Conservation (phyloP, 2,797 vertebrate genomes). For the Sebastes nivosus region DNA sequence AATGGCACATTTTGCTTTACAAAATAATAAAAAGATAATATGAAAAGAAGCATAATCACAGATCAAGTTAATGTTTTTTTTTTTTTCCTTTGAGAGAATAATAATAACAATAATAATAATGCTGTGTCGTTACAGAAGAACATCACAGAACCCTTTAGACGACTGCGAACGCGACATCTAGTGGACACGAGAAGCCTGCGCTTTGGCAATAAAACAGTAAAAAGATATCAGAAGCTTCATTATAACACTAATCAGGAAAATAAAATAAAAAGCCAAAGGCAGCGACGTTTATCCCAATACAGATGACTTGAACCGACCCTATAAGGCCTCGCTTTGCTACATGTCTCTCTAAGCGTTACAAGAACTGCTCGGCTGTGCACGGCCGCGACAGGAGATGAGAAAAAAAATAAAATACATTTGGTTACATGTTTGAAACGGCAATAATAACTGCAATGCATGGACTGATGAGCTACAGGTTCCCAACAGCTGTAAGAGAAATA, state of each 20-base stretch:
- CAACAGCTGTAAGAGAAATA: constrained; percentile 88
- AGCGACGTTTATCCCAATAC: constrained; percentile 87
- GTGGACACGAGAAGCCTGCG: constrained; percentile 86
- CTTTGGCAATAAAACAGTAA: constrained; percentile 87
- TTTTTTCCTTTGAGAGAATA: constrained; percentile 77
- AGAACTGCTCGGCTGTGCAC: constrained; percentile 72
- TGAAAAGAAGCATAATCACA: constrained; percentile 83
- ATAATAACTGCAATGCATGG: constrained; percentile 85
- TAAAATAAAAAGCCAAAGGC: constrained; percentile 82
- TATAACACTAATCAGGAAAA: constrained; percentile 84
- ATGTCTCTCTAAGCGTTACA: constrained; percentile 90
- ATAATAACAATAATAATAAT: constrained; percentile 78
- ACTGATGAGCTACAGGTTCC: constrained; percentile 89
- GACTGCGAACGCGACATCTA: constrained; percentile 70
- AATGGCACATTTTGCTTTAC: constrained; percentile 82
- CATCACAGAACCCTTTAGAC: constrained; percentile 87
- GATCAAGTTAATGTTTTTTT: constrained; percentile 82
- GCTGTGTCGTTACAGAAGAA: constrained; percentile 81
- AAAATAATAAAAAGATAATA: constrained; percentile 75
- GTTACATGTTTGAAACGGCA: constrained; percentile 90
- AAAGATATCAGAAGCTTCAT: constrained; percentile 84
- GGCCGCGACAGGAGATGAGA: constrained; percentile 87
- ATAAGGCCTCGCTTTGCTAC: constrained; percentile 87
- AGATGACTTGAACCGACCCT: constrained; percentile 86
- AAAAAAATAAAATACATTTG: constrained; percentile 84